phyloP scores from a whole-genome alignment of 2,113 vertebrate genomes.

The Merops nubicus region DNA sequence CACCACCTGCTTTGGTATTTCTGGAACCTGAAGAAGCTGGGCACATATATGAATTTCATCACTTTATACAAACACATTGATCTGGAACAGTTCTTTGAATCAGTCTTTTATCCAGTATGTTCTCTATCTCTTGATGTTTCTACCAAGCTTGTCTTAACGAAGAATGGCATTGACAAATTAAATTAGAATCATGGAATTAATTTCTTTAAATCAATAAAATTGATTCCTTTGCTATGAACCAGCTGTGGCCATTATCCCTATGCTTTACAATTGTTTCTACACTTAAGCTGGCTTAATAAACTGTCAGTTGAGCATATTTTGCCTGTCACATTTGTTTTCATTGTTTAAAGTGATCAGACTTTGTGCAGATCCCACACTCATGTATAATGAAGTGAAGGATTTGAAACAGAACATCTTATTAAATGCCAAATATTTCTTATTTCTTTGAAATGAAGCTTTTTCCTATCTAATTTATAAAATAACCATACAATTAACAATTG shows the following conservation, averaged over 20 bases:
- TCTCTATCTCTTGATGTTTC: neutral
- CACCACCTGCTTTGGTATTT: neutral
- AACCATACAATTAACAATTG: neutral
- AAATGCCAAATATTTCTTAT: neutral
- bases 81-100: neutral
- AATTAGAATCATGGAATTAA: neutral
- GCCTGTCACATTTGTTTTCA: neutral
- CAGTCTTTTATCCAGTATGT: neutral
- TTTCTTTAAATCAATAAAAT: neutral
- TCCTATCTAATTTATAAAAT: neutral
- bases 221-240: neutral
- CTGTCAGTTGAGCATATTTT: neutral
- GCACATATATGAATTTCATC: neutral
- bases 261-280: neutral
- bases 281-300: neutral
- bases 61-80: neutral
- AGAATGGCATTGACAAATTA: neutral
- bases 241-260: neutral
- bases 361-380: neutral
- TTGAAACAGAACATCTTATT: neutral
- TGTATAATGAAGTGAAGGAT: neutral
- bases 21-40: neutral
- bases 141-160: neutral
- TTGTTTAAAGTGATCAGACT: neutral
- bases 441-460: neutral